Evolutionary conservation across 1,140 invertebrate genomes (phyloP), one percentile per base, ranked within the genome.

Genomic region (Atta texana): DNA sequence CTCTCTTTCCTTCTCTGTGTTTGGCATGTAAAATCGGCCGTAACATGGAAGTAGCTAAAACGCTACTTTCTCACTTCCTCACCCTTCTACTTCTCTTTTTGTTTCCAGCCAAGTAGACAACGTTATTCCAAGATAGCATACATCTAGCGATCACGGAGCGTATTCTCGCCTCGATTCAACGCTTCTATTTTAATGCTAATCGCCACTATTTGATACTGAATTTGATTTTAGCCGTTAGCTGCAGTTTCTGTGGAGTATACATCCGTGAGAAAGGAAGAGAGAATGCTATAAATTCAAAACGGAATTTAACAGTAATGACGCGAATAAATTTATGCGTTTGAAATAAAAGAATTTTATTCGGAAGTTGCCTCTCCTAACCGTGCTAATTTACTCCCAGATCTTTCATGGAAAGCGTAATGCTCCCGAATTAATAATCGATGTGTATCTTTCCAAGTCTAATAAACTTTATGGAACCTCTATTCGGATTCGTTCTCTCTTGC

Each of bases 141-240:
- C 21, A 69, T 59, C 24, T 82, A 24, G 53, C 53, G 53, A 84
- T 74, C 7, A 34, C 55, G 44, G 7, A 44, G 4, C 39, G 39
- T 68, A 75, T 75, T 61, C 69, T 61, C 69, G 55, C 53, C 24
- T 74, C 78, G 21, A 39, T 24, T 57, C 66, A 59, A 59, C 66
- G 51, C 66, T 44, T 57, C 80, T 34, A 61, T 74, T 84, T 74
- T 84, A 63, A 84, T 74, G 80, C 80, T 84, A 84, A 84, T 84
- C 68, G 6, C 12, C 53, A 2, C 12, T 24, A 18, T 75, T 84
- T 74, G 69, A 84, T 44, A 21, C 69, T 18, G 49, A 44, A 24
- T 14, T n/a, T 18, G 69, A 84, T 63, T 75, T 21, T 12, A 14
- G 18, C 18, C 18, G 55, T 72, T 72, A 72, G 68, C 44, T 44